Evolutionary conservation across 2,888 invertebrate genomes (phyloP).

Genomic region (Clostera curtula): DNA sequence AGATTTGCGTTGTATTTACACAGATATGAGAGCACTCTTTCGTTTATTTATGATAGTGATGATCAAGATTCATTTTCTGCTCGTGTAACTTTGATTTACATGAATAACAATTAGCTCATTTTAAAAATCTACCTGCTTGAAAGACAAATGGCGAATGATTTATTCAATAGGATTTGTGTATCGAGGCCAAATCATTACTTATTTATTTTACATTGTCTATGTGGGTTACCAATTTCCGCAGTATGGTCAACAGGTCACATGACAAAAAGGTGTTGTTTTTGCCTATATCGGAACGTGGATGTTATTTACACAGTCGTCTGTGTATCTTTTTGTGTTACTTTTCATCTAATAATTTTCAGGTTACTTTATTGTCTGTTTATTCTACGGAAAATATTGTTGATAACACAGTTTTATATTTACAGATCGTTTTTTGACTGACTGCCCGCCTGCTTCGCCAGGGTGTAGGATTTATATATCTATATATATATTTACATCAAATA

Average conservation of each 20-base stretch:
- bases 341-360: no score
- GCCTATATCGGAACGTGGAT: constrained; percentile 29
- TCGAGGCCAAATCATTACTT: constrained; percentile 48
- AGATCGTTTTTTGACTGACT: no score
- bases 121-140: constrained; percentile 64
- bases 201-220: constrained; percentile 47
- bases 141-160: constrained; percentile 60
- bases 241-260: constrained; percentile 33
- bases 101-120: constrained; percentile 65
- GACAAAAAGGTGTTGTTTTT: constrained; percentile 34
- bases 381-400: no score
- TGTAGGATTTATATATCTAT: no score
- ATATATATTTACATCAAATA: no score
- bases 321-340: no score
- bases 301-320: no score
- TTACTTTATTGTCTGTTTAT: no score
- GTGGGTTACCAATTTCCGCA: constrained; percentile 49
- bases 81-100: constrained; percentile 66
- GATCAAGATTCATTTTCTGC: constrained; percentile 65
- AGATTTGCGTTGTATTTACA: constrained; percentile 38
- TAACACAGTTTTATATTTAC: no score
- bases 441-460: no score
- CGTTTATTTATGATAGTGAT: constrained; percentile 60
- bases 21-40: constrained; percentile 31
- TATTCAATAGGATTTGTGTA: constrained; percentile 52